Base-by-base conservation (phyloP, 64 coral and sea anemone species). In the Stichodactyla mertensii region DNA sequence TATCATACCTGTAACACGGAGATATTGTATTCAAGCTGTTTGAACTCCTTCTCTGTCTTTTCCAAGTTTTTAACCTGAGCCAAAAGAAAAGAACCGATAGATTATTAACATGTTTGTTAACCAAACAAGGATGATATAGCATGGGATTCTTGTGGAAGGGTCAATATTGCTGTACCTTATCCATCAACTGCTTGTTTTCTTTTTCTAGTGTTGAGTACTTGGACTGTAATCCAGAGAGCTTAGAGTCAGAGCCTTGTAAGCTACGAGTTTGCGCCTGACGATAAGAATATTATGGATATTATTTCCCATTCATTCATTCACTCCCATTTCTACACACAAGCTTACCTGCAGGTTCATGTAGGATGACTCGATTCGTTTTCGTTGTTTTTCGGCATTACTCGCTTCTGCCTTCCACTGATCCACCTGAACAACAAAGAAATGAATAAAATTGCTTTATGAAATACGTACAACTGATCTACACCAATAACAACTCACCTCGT, bases 391-490 rank as follows among this genome's bases (percentile, higher is more conserved):
- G 0, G 90, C 71, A 28, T 88, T 95, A 61, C 55, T 92, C 13
- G 89, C 92, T 90, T 98, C 96, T 1, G 93, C 88, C 78, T 95
- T 98, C 89, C 92, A 92, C 56, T 95, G 93, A 56, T 98, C 96
- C 66, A 91, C 86, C 95, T 98, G 20, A 79, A 55, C 55, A 79
- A 71, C 52, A 56, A 61, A 56, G 20, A 82, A 61, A 59, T 28
- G 18, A 27, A 26, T 28, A 10, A 36, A 45, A 45, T 45, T 45
- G 23, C 10, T 27, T 0, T 26, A 26, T n/a, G 62, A 8, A 66
- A 27, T 26, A 27, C 7, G 27, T 58, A 58, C 14, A 74, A 0
- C 27, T 45, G 14, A 45, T 4, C 1, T 53, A 54, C 16, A 27
- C 27, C 26, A n/a, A 27, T 6, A 4, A 74, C 10, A 74, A 1